phyloP scores from a whole-genome alignment of 2,888 invertebrate genomes.

The Sesia bembeciformis region DNA sequence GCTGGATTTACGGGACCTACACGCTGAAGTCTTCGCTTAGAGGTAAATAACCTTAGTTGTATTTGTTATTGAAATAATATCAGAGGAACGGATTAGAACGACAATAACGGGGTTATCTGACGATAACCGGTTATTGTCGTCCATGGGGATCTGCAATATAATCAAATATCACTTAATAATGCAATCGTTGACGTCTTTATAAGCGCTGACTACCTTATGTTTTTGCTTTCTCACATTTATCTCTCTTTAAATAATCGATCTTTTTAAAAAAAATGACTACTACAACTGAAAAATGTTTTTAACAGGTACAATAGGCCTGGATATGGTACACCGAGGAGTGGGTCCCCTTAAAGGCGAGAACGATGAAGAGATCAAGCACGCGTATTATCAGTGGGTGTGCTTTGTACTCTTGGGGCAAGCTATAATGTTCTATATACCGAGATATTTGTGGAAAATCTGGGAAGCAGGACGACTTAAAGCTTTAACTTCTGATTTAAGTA shows the following conservation, averaged over 20 bases:
- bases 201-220: too few relatives aligned
- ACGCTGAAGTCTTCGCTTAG: conserved; percentile 62
- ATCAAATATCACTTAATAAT: too few relatives aligned
- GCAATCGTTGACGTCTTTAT: too few relatives aligned
- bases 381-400: conserved; percentile 84
- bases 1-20: conserved; percentile 86
- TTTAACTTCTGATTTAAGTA: conserved; percentile 76
- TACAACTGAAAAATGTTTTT: not conserved
- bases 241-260: too few relatives aligned
- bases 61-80: not conserved
- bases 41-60: conserved; percentile 32
- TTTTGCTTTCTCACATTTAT: too few relatives aligned
- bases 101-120: too few relatives aligned
- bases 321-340: conserved; percentile 16
- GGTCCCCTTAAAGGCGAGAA: conserved; percentile 37
- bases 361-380: conserved; percentile 70
- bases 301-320: not conserved
- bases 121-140: too few relatives aligned
- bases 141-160: too few relatives aligned
- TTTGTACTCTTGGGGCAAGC: conserved; percentile 80
- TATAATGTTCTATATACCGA: conserved; percentile 78
- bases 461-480: conserved; percentile 78
- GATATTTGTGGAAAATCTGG: conserved; percentile 83
- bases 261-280: too few relatives aligned
- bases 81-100: too few relatives aligned